These are phyloP conservation scores for Callyntrura guangdongensis DNA, from an alignment of 2,888 invertebrate genomes.

Conservation along the genomic window DNA sequence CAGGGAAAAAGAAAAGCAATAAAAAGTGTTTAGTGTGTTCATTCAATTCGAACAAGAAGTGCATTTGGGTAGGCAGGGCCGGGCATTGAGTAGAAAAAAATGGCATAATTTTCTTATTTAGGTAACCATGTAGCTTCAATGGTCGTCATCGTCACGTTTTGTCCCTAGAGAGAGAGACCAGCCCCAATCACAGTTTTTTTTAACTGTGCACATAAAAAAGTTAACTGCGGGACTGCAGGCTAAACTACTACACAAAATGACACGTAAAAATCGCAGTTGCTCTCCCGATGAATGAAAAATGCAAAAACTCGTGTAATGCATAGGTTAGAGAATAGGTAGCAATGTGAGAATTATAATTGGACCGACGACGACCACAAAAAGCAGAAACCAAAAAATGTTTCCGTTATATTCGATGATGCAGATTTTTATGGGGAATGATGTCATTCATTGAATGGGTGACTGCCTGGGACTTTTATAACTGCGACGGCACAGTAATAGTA, in stretches of 20 bases:
- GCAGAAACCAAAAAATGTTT: constrained; percentile 33
- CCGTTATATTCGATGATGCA: constrained; percentile 24
- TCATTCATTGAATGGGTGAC: neutral
- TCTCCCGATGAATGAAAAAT: neutral
- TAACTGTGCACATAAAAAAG: neutral
- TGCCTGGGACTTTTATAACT: neutral
- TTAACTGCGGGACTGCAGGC: too few relatives aligned
- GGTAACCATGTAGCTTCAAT: too few relatives aligned
- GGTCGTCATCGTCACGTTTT: too few relatives aligned
- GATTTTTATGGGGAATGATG: neutral
- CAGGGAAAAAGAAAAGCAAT: too few relatives aligned
- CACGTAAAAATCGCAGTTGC: neutral
- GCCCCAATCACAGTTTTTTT: neutral
- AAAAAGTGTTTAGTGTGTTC: too few relatives aligned
- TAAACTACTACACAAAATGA: neutral
- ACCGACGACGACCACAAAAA: constrained; percentile 6
- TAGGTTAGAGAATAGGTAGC: neutral
- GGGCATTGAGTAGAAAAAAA: too few relatives aligned
- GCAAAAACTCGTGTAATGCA: neutral
- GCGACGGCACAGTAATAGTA: neutral
- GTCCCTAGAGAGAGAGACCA: neutral
- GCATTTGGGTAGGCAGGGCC: too few relatives aligned
- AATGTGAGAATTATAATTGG: neutral
- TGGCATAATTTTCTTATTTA: too few relatives aligned
- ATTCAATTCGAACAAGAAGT: too few relatives aligned